Evolutionary conservation across 64 coral and sea anemone species (phyloP), one percentile per base, ranked within the genome.

Genomic region (Pocillopora verrucosa): DNA sequence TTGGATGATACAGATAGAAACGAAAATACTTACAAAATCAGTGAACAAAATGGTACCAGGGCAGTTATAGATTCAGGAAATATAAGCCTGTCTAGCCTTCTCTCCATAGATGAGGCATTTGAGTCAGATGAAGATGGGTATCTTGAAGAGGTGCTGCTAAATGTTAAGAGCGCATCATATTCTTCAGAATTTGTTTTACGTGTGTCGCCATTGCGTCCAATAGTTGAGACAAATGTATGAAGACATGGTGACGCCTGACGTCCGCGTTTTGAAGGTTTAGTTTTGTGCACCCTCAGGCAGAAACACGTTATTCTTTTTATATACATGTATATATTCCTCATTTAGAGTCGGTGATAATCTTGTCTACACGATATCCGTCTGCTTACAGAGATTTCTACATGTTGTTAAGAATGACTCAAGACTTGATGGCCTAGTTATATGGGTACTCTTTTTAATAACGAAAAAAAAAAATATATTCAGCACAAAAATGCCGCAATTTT

Each of bases 81-180:
- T 17, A 65, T 70, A 4, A 68, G 36, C 7, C 5, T 84, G 16
- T 84, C 63, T 30, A 30, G 30, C 1, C 62, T 84, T 16, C 62
- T 84, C 34, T 70, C 81, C 37, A 69, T 84, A 69, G 81, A 84
- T 11, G 64, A 84, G 34, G 17, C 25, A 9, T 84, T 69, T 64
- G 81, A 84, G 63, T 41, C 81, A 70, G 38, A 56, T 19, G 81
- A 84, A 84, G 81, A 84, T 24, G 19, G 70, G 15, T 19, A 84
- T 24, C 81, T 84, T 0, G 11, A 84, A 3, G 34, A 0, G 36
- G 4, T 84, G 2, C 9, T 56, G 63, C 35, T 51, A 3, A 19
- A 84, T 19, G 34, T 84, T 11, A 72, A 69, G 22, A 64, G 34
- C 36, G 64, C 56, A 7, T 3, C 20, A 12, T 51, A 38, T 17